Base-by-base conservation (phyloP, 2,888 invertebrate species). In the Sthenelais limicola region DNA sequence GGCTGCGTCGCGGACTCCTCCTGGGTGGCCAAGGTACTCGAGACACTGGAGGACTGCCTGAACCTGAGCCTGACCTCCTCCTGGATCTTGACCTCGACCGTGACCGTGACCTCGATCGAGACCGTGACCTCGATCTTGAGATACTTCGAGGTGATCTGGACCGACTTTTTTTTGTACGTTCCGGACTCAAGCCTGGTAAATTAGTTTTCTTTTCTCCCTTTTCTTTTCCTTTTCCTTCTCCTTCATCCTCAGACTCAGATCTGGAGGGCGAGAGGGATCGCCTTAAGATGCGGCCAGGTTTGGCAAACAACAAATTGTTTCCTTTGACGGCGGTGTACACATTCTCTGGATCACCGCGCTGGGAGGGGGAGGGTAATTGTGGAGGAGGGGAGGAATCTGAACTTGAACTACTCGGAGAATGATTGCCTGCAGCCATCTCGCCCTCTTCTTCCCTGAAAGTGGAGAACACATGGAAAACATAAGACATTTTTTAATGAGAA, bases 271-370 rank as follows among this genome's bases (percentile, higher is more conserved):
- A 62, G 24, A 62, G 1, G 18, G 62, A 62, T n/a, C 28, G 21
- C 24, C 62, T 35, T 21, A 62, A 43, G 24, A 62, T 62, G 62
- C 62, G 62, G 62, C 62, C 62, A 3, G 62, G 62, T 38, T 62
- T 62, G 38, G 62, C 62, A 35, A 62, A 21, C 5, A 62, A 43
- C 12, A 62, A 7, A 21, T 62, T 62, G 62, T 62, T 62, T 21
- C 62, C 62, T 4, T 33, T 62, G 62, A 62, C 62, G 24, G 35
- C 38, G 7, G 38, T 62, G 62, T 62, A 62, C 5, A 62, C 38
- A 43, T 15, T 26, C 2, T 4, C n/a, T 43, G 43, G 43, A 1
- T 35, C 24, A 2, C 21, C 3, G 4, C 21, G 21, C 3, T 7
- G 9, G 1, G 38, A 24, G 5, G 32, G 33, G 9, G 3, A 18